phyloP scores from a whole-genome alignment of 1,140 invertebrate genomes.

The Drosophila neocordata region DNA sequence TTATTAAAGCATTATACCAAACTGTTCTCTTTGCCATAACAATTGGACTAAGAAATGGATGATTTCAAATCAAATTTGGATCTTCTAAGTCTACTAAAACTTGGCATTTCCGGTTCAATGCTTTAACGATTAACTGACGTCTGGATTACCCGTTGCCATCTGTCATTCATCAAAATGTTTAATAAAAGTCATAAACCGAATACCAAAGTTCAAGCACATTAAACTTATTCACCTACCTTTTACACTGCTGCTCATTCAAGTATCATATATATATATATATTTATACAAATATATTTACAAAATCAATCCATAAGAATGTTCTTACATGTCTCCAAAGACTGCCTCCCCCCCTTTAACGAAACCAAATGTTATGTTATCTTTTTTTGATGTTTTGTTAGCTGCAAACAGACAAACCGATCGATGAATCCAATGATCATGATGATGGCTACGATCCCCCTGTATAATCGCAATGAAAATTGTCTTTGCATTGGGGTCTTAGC shows the following conservation, averaged over 20 bases:
- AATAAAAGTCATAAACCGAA: slow-evolving; percentile 5
- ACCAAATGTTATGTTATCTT: slow-evolving; percentile 35
- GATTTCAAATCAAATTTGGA: no score
- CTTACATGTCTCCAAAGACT: neutral
- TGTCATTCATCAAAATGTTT: slow-evolving; percentile 7
- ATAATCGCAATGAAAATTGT: slow-evolving; percentile 49
- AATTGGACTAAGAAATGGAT: no score
- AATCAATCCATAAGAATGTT: slow-evolving; percentile 33
- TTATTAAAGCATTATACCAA: no score
- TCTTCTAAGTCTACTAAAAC: neutral
- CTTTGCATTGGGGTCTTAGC: neutral
- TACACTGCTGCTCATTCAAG: neutral
- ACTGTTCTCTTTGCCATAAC: no score
- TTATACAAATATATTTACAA: slow-evolving; percentile 31
- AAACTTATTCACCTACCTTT: slow-evolving; percentile 7
- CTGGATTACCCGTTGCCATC: neutral
- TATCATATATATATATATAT: neutral
- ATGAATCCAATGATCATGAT: slow-evolving; percentile 27
- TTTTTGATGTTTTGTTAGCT: slow-evolving; percentile 69
- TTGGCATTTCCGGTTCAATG: neutral
- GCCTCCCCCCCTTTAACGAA: neutral
- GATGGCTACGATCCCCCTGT: slow-evolving; percentile 40
- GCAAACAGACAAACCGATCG: slow-evolving; percentile 55
- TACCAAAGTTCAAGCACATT: slow-evolving; percentile 15
- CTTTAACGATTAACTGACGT: neutral